Conservation (phyloP, 1,140 invertebrate genomes). For the Aporrectodea caliginosa region DNA sequence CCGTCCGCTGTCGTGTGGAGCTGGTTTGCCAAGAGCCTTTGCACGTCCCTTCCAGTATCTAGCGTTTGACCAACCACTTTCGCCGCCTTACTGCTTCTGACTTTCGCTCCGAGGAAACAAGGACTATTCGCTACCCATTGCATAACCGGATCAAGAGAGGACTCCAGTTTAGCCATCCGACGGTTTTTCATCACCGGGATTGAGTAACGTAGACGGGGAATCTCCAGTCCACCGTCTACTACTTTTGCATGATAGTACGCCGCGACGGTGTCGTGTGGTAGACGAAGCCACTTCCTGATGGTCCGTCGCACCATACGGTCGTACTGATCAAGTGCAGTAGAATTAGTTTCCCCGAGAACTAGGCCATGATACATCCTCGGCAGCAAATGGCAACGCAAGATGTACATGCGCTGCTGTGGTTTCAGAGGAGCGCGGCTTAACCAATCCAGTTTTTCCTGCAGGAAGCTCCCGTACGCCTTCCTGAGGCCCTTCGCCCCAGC, state of each 20-base stretch:
- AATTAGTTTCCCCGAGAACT: neutral
- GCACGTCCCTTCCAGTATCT: no score
- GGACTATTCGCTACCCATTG: no score
- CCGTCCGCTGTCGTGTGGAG: no score
- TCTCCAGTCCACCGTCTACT: neutral
- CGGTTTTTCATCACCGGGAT: no score
- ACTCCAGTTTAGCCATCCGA: no score
- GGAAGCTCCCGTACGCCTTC: no score
- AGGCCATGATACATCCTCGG: neutral
- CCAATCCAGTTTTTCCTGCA: slow-evolving; percentile 4
- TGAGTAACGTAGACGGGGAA: neutral
- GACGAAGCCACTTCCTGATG: neutral
- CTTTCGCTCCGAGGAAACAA: no score
- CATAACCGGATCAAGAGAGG: no score
- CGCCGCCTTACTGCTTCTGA: no score
- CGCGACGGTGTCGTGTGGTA: neutral
- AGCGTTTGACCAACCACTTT: no score
- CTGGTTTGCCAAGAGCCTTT: no score
- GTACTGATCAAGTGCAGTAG: neutral
- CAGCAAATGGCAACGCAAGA: neutral
- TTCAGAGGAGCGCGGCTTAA: neutral
- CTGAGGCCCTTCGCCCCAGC: no score
- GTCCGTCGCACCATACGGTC: neutral
- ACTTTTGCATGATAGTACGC: neutral
- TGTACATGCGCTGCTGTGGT: slow-evolving; percentile 3